Conservation (phyloP, 2,797 vertebrate genomes). For the Pseudochirops cupreus region DNA sequence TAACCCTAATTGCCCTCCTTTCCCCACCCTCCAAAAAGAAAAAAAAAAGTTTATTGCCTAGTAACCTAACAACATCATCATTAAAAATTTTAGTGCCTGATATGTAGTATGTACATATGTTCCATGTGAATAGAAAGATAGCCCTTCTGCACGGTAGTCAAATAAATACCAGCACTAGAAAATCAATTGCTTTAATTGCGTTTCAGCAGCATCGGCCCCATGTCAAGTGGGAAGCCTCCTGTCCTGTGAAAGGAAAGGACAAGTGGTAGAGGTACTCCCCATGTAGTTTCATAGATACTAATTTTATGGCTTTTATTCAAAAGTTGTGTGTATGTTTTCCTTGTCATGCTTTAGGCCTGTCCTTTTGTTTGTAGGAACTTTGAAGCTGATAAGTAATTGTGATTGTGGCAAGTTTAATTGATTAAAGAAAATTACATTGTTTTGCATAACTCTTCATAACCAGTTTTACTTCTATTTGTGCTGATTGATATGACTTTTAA, state of each 20-base stretch:
- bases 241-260: no score
- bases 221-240: no score
- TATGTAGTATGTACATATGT: neutral
- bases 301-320: conserved; percentile 47
- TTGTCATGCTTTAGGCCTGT: conserved; percentile 9
- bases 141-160: no score
- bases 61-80: neutral
- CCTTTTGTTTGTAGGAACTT: conserved; percentile 13
- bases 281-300: neutral
- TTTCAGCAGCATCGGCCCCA: no score
- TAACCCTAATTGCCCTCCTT: no score
- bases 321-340: neutral
- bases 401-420: conserved; percentile 32
- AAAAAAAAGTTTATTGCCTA: neutral
- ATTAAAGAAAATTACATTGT: conserved; percentile 48
- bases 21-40: no score
- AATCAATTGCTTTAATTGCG: no score
- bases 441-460: conserved; percentile 34
- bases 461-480: conserved; percentile 8
- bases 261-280: no score
- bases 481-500: conserved; percentile 12
- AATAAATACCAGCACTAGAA: no score
- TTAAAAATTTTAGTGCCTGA: neutral
- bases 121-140: no score
- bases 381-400: conserved; percentile 24